phyloP scores from a whole-genome alignment of 2,888 invertebrate species.

The Drosophila rellima region DNA sequence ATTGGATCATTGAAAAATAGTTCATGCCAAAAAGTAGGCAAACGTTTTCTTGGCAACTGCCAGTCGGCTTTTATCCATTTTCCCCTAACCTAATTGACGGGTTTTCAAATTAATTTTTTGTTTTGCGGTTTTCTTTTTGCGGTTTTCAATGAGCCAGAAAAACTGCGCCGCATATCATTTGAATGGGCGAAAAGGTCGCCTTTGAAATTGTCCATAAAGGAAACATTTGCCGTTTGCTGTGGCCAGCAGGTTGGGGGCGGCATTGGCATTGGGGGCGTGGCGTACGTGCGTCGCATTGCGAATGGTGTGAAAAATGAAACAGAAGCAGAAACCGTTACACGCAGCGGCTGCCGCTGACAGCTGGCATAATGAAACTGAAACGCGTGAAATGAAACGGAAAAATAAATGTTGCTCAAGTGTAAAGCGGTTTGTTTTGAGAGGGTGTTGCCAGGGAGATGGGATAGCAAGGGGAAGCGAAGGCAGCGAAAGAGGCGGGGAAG shows the following conservation, averaged over 20 bases:
- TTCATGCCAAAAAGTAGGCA: constrained; percentile 34
- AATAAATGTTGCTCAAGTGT: constrained; percentile 74
- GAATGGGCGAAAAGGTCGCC: constrained; percentile 55
- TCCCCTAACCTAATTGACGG: constrained; percentile 65
- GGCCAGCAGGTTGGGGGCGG: constrained; percentile 11
- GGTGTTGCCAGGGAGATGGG: constrained; percentile 1
- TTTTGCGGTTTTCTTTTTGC: constrained; percentile 23
- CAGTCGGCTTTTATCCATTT: not conserved
- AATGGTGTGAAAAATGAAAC: constrained; percentile 74
- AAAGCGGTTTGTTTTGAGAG: constrained; percentile 53
- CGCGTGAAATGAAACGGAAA: constrained; percentile 74
- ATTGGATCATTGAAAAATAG: constrained; percentile 70
- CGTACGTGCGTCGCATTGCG: constrained; percentile 65
- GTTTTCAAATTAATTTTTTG: constrained; percentile 66
- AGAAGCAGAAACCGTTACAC: constrained; percentile 52
- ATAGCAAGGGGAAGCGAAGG: not conserved
- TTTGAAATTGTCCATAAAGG: constrained; percentile 50
- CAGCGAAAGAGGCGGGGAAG: not conserved
- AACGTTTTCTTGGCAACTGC: constrained; percentile 7
- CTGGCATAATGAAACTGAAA: constrained; percentile 73
- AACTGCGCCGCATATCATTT: constrained; percentile 64
- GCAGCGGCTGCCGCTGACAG: constrained; percentile 67
- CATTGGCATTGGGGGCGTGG: constrained; percentile 7
- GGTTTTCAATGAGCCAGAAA: constrained; percentile 63
- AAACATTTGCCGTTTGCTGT: constrained; percentile 39